Evolutionary conservation across 2,797 vertebrate genomes (phyloP), one percentile per base, ranked within the genome.

Genomic region (Acanthornis magna): DNA sequence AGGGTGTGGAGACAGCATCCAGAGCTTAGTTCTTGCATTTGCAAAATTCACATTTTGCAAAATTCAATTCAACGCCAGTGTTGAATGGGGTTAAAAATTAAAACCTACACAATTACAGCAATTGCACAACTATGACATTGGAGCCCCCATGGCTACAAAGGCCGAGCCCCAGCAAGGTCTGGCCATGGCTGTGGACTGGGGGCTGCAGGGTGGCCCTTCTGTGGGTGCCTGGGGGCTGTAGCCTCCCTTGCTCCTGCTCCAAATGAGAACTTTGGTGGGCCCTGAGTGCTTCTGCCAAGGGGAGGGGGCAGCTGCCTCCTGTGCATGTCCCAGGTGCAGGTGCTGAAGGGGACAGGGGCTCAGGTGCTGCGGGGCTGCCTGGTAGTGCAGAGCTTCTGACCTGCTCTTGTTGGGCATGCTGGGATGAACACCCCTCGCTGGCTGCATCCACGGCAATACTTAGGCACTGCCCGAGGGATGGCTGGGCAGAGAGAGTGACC

Each of bases 221-320:
- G 34, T 16, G 20, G 48, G n/a, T 27, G 38, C 30, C 48, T 32
- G 42, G 34, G 25, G 29, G 12, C 47, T 84, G 27, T 8, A 3
- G 20, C 16, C 13, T 62, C 30, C 53, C 53, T 74, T 0, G 0
- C 26, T 82, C 26, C 62, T 62, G 57, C 32, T 48, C 19, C n/a
- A 15, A 5, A 1, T 77, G 34, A 57, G 47, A 48, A 10, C 26
- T 83, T 42, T 45, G 0, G 5, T 30, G 34, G 42, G 29, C 22
- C 11, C 30, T 3, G 9, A 38, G 34, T 36, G 32, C 21, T 57
- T 26, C 15, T 8, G 0, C 29, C 0, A 0, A 76, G 54, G 29
- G 18, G n/a, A 88, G 61, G 15, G 61, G 76, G 11, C 61, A 55
- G 19, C 26, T 26, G 65, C 29, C 29, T 62, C 40, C 30, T 13